Evolutionary conservation across 2,888 invertebrate species (phyloP).

Genomic region (Cepaea hortensis): DNA sequence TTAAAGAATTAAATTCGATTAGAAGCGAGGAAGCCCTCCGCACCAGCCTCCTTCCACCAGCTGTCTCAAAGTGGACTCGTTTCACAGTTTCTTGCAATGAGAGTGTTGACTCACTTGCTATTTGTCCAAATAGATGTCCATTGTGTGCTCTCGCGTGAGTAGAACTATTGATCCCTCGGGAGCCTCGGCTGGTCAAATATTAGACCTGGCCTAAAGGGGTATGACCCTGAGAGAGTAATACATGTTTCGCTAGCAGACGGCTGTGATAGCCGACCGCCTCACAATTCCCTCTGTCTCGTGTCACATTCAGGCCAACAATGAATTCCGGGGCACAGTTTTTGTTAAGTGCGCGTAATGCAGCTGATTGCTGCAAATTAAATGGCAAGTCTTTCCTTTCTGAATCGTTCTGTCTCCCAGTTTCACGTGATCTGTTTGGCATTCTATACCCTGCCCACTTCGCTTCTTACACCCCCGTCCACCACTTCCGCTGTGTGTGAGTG

Average conservation of each 20-base stretch:
- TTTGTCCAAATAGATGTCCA: conserved; percentile 48
- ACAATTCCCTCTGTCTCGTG: not conserved
- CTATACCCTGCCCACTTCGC: too few species aligned
- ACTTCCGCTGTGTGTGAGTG: too few species aligned
- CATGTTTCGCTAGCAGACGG: conserved; percentile 19
- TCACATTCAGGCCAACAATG: conserved; percentile 23
- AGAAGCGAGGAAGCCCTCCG: not conserved
- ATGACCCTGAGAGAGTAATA: conserved; percentile 31
- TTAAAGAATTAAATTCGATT: conserved; percentile 39
- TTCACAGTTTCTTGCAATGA: conserved; percentile 45
- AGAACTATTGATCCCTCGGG: conserved; percentile 42
- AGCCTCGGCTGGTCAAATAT: conserved; percentile 41
- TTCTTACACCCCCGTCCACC: too few species aligned
- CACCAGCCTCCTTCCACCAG: not conserved
- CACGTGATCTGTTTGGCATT: not conserved
- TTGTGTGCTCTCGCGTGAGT: conserved; percentile 41
- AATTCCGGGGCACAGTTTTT: not conserved
- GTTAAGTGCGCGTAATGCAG: conserved; percentile 38
- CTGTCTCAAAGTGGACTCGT: conserved; percentile 41
- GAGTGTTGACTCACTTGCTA: conserved; percentile 49
- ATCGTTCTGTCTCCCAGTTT: not conserved
- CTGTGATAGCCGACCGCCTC: conserved; percentile 23
- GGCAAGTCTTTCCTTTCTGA: not conserved
- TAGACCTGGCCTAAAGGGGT: conserved; percentile 42
- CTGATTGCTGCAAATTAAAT: conserved; percentile 36